Evolutionary conservation across 2,888 invertebrate species (phyloP), one percentile per base, ranked within the genome.

Genomic region (Mesoligia furuncula): DNA sequence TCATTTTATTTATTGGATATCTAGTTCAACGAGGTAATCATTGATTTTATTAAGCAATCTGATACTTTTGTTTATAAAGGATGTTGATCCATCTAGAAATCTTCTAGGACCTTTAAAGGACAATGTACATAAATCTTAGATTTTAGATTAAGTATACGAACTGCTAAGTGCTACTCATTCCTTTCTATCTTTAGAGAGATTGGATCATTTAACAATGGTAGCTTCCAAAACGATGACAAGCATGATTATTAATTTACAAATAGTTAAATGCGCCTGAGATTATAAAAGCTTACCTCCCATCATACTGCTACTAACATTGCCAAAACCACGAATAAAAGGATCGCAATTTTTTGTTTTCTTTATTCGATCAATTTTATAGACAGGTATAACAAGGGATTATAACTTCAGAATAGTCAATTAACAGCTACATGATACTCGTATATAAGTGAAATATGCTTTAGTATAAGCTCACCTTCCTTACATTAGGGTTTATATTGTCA

Each of bases 401-500:
- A 61, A 57, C 48, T 57, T 42, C 13, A 24, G 42, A 70, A 54
- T 59, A 54, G 3, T 27, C n/a, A 13, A 45, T 68, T 13, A 68
- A 17, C 20, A 71, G 62, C n/a, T 51, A 36, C 8, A 61, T 20
- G 17, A 61, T 61, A n/a, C n/a, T n/a, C n/a, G n/a, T n/a, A 31
- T 9, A 31, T 9, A 31, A 8, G 31, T 61, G 1, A 9, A 61
- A 31, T 61, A 20, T 31, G 9, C 0, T 61, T 61, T 61, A 61
- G 31, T 61, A 3, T 71, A 27, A 84, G 36, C 59, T 64, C 27
- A 36, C 20, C 20, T 71, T 80, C 80, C 31, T 61, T 84, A 59
- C n/a, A 51, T 65, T 42, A 59, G 36, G 51, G 64, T 31, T 80
- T 80, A 84, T 20, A 45, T 9, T 59, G 64, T 84, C 70, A 54